Evolutionary conservation across 1,140 invertebrate species (phyloP).

Genomic region (Lerema accius): DNA sequence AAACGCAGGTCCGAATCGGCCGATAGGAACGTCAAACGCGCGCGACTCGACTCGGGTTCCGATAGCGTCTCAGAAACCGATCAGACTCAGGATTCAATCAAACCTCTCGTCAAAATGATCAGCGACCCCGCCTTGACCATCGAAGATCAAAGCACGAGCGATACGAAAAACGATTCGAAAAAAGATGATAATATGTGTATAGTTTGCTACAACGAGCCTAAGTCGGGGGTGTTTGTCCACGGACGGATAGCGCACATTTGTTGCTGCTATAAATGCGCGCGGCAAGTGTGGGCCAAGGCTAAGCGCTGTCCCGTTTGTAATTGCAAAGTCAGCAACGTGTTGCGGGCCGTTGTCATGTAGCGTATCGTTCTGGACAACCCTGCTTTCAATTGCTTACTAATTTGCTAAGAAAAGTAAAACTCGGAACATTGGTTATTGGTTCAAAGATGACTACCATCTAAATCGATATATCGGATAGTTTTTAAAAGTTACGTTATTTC

Average conservation of each 20-base stretch:
- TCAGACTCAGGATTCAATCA: conserved; percentile 27
- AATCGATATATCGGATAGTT: too few relatives aligned
- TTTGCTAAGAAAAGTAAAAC: too few relatives aligned
- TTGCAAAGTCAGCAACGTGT: conserved; percentile 85
- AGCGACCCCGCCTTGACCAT: conserved; percentile 66
- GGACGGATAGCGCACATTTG: conserved; percentile 85
- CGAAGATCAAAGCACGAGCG: conserved; percentile 28
- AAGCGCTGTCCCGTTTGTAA: conserved; percentile 87
- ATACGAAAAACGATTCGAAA: conserved; percentile 36
- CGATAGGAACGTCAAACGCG: conserved; percentile 47
- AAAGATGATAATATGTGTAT: conserved; percentile 82
- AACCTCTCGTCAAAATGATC: conserved; percentile 57
- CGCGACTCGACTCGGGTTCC: conserved; percentile 33
- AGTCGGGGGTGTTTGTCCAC: conserved; percentile 87
- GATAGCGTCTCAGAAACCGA: conserved; percentile 18
- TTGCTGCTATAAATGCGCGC: conserved; percentile 87
- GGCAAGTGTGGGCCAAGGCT: conserved; percentile 84
- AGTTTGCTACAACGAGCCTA: conserved; percentile 83
- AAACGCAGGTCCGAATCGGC: conserved; percentile 56
- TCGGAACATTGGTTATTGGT: too few relatives aligned
- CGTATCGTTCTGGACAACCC: neutral
- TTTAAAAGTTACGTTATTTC: neutral
- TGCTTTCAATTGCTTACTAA: neutral
- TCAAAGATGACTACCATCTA: too few relatives aligned
- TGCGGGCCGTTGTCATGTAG: conserved; percentile 83